A percentile compares a stretch with the other conserved stretches of the same genome.
Evolutionary conservation across 2,888 invertebrate genomes (phyloP).

Genomic region (Stenotaenia linearis): DNA sequence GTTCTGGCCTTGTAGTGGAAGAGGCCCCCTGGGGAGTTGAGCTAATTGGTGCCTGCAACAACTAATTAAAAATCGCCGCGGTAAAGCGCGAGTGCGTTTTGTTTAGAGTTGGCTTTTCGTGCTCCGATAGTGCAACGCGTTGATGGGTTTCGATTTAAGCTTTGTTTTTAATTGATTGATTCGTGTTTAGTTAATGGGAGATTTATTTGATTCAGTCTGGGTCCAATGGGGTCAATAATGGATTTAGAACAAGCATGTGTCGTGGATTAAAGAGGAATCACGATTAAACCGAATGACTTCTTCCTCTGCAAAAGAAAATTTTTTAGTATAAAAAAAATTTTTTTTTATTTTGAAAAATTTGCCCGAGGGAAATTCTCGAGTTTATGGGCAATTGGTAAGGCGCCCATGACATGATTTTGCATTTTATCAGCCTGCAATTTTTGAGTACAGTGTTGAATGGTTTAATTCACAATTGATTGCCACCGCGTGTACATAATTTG

Average conservation of each 20-base stretch:
- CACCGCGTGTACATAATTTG: background rate
- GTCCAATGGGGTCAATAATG: background rate
- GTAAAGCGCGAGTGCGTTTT: background rate
- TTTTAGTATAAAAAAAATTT: background rate
- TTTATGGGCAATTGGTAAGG: background rate
- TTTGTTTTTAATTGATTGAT: background rate
- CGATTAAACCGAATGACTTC: background rate
- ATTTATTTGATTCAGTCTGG: background rate
- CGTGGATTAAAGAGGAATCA: background rate
- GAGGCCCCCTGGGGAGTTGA: background rate
- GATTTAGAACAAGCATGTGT: background rate
- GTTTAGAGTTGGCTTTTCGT: background rate
- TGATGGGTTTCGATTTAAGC: background rate
- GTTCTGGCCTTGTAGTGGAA: constrained; percentile 9
- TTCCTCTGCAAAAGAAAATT: background rate
- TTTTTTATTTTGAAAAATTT: background rate
- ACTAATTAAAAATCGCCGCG: background rate
- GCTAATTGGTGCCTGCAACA: constrained; percentile 9
- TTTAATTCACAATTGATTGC: constrained; percentile 1
- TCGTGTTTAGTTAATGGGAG: background rate
- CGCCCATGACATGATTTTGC: background rate
- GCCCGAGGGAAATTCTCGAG: background rate
- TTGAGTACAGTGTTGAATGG: background rate
- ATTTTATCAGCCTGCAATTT: background rate
- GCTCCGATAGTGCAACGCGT: background rate